phyloP scores from a whole-genome alignment of 2,888 invertebrate genomes.

The Ctenicera cuprea region DNA sequence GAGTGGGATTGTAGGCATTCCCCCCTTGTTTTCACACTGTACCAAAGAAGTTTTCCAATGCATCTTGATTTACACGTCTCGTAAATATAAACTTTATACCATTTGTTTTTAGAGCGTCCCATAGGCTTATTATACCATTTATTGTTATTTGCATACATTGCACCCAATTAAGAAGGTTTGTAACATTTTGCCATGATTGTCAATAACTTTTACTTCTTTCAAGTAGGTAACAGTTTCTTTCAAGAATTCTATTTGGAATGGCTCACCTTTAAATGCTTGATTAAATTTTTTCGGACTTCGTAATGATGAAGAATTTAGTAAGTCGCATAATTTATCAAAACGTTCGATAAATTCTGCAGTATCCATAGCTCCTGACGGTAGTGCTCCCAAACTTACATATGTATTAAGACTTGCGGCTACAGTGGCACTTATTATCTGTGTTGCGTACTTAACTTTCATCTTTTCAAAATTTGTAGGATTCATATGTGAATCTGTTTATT shows the following conservation, averaged over 20 bases:
- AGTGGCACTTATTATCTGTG: constrained; percentile 56
- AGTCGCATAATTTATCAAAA: constrained; percentile 59
- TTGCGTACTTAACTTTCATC: constrained; percentile 57
- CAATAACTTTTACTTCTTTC: constrained; percentile 47
- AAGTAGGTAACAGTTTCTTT: constrained; percentile 47
- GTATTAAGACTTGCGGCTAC: constrained; percentile 55
- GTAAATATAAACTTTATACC: constrained; percentile 54
- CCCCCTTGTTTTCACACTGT: constrained; percentile 43
- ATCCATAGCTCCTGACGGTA: constrained; percentile 47
- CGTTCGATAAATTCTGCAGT: constrained; percentile 53
- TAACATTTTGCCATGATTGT: constrained; percentile 49
- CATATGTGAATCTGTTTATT: constrained; percentile 55
- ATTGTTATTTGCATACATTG: constrained; percentile 52
- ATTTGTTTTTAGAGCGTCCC: constrained; percentile 47
- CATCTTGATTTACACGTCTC: constrained; percentile 56
- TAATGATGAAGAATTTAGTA: constrained; percentile 54
- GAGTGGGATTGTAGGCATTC: constrained; percentile 45
- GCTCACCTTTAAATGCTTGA: constrained; percentile 31
- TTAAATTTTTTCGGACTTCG: background rate
- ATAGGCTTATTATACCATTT: constrained; percentile 51
- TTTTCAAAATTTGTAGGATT: constrained; percentile 56
- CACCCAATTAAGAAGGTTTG: constrained; percentile 48
- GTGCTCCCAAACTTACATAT: constrained; percentile 50
- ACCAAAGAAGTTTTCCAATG: constrained; percentile 58
- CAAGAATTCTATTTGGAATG: constrained; percentile 51